phyloP scores from a whole-genome alignment of 2,888 invertebrate genomes.

The Pseudanteris insignis region DNA sequence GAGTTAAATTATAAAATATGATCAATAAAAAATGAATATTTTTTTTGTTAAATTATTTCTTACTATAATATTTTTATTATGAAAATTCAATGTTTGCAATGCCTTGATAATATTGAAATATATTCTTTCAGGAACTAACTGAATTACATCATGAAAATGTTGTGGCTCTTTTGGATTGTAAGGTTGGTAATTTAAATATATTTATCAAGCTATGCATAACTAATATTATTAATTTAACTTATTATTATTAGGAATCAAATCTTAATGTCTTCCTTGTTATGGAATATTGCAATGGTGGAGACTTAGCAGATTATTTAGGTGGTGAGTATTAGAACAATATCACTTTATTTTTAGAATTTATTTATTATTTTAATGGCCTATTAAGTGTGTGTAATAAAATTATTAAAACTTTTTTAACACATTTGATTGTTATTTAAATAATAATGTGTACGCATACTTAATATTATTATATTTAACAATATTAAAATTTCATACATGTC shows the following conservation, averaged over 20 bases:
- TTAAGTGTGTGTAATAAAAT: too few relatives aligned
- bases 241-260: slow-evolving; percentile 78
- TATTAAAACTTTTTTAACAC: too few relatives aligned
- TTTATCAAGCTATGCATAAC: too few relatives aligned
- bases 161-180: slow-evolving; percentile 96
- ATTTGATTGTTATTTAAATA: too few relatives aligned
- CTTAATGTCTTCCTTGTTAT: slow-evolving; percentile 97
- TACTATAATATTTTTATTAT: background rate
- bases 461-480: slow-evolving; percentile 1
- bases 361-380: too few relatives aligned
- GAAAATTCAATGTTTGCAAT: background rate
- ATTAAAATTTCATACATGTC: slow-evolving; percentile 1
- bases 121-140: slow-evolving; percentile 90
- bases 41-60: slow-evolving; percentile 5
- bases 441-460: too few relatives aligned
- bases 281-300: slow-evolving; percentile 99
- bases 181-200: slow-evolving; percentile 74
- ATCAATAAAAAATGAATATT: too few relatives aligned
- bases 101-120: background rate
- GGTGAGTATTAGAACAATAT: slow-evolving; percentile 68
- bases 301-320: slow-evolving; percentile 95
- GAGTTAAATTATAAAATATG: too few relatives aligned
- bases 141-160: slow-evolving; percentile 98
- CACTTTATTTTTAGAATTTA: too few relatives aligned
- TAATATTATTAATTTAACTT: slow-evolving; percentile 9